Percentiles rank a stretch among this genome's conserved stretches.
These are phyloP conservation scores for Portevinia maculata DNA, from an alignment of 2,888 invertebrate genomes.

Conservation along the genomic window DNA sequence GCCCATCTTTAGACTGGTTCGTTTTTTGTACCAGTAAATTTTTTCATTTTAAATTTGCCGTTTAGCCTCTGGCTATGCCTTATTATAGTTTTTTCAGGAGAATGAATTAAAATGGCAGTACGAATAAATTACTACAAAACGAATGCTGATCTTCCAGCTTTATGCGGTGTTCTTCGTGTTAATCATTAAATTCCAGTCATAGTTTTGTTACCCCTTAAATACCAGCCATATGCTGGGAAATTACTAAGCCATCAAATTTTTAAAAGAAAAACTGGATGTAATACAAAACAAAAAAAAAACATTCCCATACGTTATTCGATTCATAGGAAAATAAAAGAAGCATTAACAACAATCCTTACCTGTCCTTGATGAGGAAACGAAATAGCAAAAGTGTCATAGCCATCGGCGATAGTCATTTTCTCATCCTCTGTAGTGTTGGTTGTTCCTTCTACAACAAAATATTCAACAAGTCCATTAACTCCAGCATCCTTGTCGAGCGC, in stretches of 20 bases:
- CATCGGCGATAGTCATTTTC: slow-evolving; percentile 88
- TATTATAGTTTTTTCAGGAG: no score
- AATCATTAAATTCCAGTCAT: no score
- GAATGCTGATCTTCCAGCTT: no score
- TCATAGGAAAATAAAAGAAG: slow-evolving; percentile 1
- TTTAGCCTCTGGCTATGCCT: no score
- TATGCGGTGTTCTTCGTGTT: no score
- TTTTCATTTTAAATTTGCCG: no score
- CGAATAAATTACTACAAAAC: no score
- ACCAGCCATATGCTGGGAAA: slow-evolving; percentile 1
- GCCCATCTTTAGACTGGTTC: no score
- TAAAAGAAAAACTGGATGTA: slow-evolving; percentile 31
- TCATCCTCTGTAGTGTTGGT: slow-evolving; percentile 83
- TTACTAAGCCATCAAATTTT: slow-evolving; percentile 9
- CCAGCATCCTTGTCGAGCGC: slow-evolving; percentile 93
- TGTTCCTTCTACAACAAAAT: slow-evolving; percentile 89
- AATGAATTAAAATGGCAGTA: no score
- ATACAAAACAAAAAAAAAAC: background rate
- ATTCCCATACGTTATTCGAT: slow-evolving; percentile 28
- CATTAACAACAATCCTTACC: slow-evolving; percentile 77
- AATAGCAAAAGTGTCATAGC: slow-evolving; percentile 92
- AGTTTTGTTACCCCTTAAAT: background rate
- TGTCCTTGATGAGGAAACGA: slow-evolving; percentile 94
- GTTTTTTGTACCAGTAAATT: no score
- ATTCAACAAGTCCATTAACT: slow-evolving; percentile 94